phyloP scores from a whole-genome alignment of 2,888 invertebrate species.

The Drosophila neoperkinsi region DNA sequence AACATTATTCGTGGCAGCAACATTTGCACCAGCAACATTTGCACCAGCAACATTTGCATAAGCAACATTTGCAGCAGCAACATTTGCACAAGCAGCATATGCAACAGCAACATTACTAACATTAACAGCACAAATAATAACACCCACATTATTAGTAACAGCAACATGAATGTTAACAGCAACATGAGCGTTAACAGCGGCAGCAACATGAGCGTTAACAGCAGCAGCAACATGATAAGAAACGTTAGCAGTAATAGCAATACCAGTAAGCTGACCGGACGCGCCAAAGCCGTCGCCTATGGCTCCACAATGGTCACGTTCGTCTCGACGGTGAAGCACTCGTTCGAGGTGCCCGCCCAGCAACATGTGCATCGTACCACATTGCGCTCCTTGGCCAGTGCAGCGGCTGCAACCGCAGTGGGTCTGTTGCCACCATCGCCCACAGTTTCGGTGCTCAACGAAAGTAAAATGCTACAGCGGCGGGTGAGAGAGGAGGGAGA shows the following conservation, averaged over 20 bases:
- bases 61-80: conserved; percentile 4
- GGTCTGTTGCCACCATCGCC: conserved; percentile 71
- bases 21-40: conserved; percentile 12
- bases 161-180: conserved; percentile 11
- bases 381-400: conserved; percentile 62
- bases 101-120: conserved; percentile 1
- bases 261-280: conserved; percentile 30
- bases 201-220: conserved; percentile 2
- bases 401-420: conserved; percentile 66
- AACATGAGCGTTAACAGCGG: not conserved
- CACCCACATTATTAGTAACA: conserved; percentile 4
- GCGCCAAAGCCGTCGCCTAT: conserved; percentile 55
- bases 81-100: not conserved
- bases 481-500: conserved; percentile 90
- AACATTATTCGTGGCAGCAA: conserved; percentile 14
- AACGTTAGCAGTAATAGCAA: not conserved
- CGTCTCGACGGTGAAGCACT: conserved; percentile 52
- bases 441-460: conserved; percentile 80
- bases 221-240: not conserved
- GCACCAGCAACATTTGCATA: not conserved
- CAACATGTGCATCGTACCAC: conserved; percentile 67
- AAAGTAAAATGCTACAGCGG: conserved; percentile 91
- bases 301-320: conserved; percentile 63
- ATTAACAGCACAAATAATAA: conserved; percentile 3
- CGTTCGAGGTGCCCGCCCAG: conserved; percentile 49